Evolutionary conservation across 2,797 vertebrate species (phyloP), one percentile per base, ranked within the genome.

Genomic region (Arrhamphus sclerolepis): DNA sequence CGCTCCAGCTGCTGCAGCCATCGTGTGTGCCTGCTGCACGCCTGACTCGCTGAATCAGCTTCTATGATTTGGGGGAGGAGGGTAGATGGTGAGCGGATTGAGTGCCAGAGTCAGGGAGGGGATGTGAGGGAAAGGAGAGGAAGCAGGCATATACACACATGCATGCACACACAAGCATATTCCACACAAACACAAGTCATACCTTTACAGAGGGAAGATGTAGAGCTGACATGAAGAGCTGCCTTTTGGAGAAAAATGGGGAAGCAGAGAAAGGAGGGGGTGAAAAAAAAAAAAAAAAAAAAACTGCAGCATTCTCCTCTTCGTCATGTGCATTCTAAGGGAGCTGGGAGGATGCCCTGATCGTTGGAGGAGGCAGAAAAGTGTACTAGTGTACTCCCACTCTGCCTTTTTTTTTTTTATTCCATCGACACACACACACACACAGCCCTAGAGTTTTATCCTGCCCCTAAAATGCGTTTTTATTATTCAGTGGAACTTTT

Each of bases 11-110:
- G 94, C 93, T 94, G 94, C 94, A 95, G 94, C 94, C 95, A 94
- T 94, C 90, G 93, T 90, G 89, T 90, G 89, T 92, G 92, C 90
- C 88, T 91, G 91, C 91, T 89, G 91, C 89, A 92, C 87, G 90
- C 89, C 89, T 90, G 92, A 88, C 92, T 93, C 88, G 93, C 95
- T 97, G 95, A 96, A 93, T 97, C 94, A 96, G 94, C 94, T 95
- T 91, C 94, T 94, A 93, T 88, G 90, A 91, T 92, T 88, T 84
- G 84, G 90, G 86, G 88, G 77, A 86, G 64, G 87, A 77, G 82
- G 62, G 46, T 78, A 56, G 68, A 70, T 71, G 83, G 84, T 72
- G 63, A 77, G 77, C 52, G 79, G 82, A 86, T 81, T 77, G 77
- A 86, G 80, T 77, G 83, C 83, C 81, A 85, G 69, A 88, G 90